phyloP scores from a whole-genome alignment of 1,140 invertebrate genomes.

The Charaxes varanes region DNA sequence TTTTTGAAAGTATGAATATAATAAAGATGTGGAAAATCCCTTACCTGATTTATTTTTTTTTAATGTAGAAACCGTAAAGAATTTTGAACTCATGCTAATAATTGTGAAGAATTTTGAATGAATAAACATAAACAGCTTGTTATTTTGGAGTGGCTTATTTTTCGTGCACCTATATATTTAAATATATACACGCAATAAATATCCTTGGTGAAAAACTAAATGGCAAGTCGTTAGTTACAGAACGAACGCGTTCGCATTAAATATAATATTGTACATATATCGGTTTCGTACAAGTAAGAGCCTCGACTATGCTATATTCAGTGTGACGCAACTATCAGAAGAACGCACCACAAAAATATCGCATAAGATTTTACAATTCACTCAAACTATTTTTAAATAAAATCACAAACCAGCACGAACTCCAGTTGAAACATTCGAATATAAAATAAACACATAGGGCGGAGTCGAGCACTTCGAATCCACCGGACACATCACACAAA shows the following conservation, averaged over 20 bases:
- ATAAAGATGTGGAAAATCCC: too few species aligned
- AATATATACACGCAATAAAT: constrained; percentile 71
- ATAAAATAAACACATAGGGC: constrained; percentile 61
- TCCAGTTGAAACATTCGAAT: constrained; percentile 61
- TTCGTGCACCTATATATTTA: constrained; percentile 23
- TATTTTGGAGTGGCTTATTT: constrained; percentile 17
- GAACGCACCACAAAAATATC: constrained; percentile 53
- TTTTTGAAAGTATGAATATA: too few species aligned
- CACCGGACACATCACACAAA: constrained; percentile 68
- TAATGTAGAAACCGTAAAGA: too few species aligned
- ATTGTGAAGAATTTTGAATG: too few species aligned
- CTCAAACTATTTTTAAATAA: constrained; percentile 64
- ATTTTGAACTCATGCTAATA: too few species aligned
- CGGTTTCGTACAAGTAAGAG: constrained; percentile 39
- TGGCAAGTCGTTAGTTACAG: constrained; percentile 70
- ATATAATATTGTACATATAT: constrained; percentile 34
- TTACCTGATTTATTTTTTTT: too few species aligned
- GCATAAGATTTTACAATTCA: constrained; percentile 55
- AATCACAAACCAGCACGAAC: constrained; percentile 62
- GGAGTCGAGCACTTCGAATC: constrained; percentile 71
- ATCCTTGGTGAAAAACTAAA: constrained; percentile 65
- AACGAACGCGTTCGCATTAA: constrained; percentile 44
- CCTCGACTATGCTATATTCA: constrained; percentile 55
- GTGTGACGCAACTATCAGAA: constrained; percentile 37
- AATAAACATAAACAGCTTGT: constrained; percentile 2